phyloP scores from a whole-genome alignment of 2,888 invertebrate species.

The Apeira syringaria region DNA sequence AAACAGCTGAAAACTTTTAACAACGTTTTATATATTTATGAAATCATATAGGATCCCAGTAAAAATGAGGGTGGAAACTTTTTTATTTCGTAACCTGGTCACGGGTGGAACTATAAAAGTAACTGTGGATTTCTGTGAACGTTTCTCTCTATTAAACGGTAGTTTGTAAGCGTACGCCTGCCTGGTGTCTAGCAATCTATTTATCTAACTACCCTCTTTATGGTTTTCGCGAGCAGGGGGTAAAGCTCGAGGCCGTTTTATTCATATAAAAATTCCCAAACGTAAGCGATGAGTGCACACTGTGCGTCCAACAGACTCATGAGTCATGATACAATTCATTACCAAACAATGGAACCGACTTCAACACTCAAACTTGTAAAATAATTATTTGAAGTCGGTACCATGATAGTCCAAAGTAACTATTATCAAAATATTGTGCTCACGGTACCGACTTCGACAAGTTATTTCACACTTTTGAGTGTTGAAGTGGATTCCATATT shows the following conservation, averaged over 20 bases:
- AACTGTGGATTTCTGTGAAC: constrained; percentile 64
- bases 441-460: no score
- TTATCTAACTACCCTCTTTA: constrained; percentile 67
- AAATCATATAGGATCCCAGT: background rate
- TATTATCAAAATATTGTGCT: no score
- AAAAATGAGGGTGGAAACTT: constrained; percentile 26
- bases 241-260: constrained; percentile 44
- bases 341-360: no score
- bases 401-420: no score
- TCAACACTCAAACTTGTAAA: no score
- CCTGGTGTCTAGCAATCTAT: constrained; percentile 57
- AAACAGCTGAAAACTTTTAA: constrained; percentile 1
- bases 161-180: constrained; percentile 57
- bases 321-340: no score
- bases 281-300: constrained; percentile 23
- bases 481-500: no score
- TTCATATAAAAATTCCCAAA: constrained; percentile 26
- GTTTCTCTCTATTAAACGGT: constrained; percentile 66
- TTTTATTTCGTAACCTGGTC: constrained; percentile 50
- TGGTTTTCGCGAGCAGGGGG: constrained; percentile 53
- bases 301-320: background rate
- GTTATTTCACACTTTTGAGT: no score
- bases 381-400: no score
- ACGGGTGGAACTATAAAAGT: constrained; percentile 55
- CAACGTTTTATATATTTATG: background rate